Conservation (phyloP, 2,888 invertebrate genomes). For the Zygaena filipendulae region DNA sequence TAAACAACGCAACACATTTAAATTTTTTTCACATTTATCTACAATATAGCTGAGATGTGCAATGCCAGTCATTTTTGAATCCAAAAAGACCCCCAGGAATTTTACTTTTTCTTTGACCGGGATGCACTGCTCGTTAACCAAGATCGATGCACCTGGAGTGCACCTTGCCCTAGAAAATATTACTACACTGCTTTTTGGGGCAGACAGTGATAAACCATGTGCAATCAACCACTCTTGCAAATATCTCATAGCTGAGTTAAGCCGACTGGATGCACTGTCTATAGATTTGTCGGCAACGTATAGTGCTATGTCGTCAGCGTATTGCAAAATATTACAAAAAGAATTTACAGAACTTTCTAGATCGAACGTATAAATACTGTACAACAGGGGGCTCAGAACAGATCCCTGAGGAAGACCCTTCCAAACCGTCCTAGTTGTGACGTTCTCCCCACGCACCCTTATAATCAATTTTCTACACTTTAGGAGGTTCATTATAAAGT, state of each 20-base stretch:
- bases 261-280: background rate
- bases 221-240: conserved; percentile 4
- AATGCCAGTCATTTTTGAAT: conserved; percentile 11
- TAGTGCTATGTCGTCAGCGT: conserved; percentile 14
- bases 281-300: conserved; percentile 5
- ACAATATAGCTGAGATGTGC: conserved; percentile 7
- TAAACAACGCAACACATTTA: conserved; percentile 9
- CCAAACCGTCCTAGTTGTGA: conserved; percentile 9
- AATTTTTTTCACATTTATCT: conserved; percentile 10
- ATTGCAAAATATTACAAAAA: conserved; percentile 11
- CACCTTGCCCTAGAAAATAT: too few relatives aligned
- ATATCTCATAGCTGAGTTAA: conserved; percentile 5
- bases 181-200: conserved; percentile 2
- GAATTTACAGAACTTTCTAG: conserved; percentile 3
- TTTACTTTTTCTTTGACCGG: too few relatives aligned
- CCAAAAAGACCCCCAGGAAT: conserved; percentile 11
- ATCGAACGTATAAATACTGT: conserved; percentile 12
- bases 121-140: too few relatives aligned
- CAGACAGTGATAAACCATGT: conserved; percentile 7
- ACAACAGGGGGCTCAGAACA: conserved; percentile 14
- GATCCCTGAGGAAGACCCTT: conserved; percentile 17
- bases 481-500: conserved; percentile 5
- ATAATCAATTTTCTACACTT: conserved; percentile 1
- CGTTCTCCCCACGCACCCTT: background rate
- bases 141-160: background rate